Evolutionary conservation across 2,797 vertebrate species (phyloP).

Genomic region (Mormyrus hasselquistii): DNA sequence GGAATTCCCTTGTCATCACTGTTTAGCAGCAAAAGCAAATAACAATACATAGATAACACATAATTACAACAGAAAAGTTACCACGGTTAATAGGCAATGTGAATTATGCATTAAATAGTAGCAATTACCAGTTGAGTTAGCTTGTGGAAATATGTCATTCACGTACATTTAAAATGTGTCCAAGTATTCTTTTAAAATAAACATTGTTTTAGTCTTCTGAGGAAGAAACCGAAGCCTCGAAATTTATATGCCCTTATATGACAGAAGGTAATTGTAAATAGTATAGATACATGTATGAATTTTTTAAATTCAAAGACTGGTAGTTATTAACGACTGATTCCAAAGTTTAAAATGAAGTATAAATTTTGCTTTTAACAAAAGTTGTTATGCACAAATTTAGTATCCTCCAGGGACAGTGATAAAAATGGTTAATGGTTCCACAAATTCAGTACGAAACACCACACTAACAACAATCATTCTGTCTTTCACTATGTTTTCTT

Average conservation of each 20-base stretch:
- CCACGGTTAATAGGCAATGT: background rate
- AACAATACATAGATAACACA: background rate
- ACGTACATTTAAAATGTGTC: background rate
- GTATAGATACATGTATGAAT: background rate
- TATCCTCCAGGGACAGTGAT: slow-evolving; percentile 4
- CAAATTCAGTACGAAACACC: background rate
- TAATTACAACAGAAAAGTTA: background rate
- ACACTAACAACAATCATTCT: background rate
- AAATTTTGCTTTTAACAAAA: background rate
- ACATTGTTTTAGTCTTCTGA: background rate
- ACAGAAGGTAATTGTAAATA: background rate
- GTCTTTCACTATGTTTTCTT: background rate
- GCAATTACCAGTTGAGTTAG: background rate
- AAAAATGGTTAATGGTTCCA: background rate
- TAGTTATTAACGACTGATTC: background rate
- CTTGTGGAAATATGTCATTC: background rate
- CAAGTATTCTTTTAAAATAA: background rate
- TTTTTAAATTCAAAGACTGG: background rate
- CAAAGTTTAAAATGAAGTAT: background rate
- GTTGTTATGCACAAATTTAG: background rate
- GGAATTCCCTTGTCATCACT: background rate
- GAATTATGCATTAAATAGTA: background rate
- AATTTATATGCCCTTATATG: background rate
- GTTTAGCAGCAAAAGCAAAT: slow-evolving; percentile 8
- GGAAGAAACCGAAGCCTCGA: background rate